Evolutionary conservation across 2,888 invertebrate species (phyloP).

Genomic region (Oscheius sp.): DNA sequence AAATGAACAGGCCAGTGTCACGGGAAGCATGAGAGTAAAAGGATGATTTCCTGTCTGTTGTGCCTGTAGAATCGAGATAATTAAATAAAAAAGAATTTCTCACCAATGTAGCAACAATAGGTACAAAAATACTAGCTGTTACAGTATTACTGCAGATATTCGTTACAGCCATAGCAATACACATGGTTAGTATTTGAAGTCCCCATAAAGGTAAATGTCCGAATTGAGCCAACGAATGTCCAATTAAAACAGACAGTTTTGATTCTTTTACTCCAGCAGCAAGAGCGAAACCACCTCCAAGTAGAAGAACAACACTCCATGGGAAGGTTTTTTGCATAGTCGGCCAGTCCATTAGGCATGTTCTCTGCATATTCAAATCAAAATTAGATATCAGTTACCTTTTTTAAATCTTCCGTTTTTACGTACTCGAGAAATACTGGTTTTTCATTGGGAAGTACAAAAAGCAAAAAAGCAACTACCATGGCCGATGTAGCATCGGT

Average conservation of each 20-base stretch:
- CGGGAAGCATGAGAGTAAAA: constrained; percentile 71
- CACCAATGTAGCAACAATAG: constrained; percentile 78
- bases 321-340: constrained; percentile 63
- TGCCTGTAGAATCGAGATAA: constrained; percentile 42
- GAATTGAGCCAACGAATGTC: constrained; percentile 79
- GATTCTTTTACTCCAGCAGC: constrained; percentile 73
- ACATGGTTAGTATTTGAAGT: constrained; percentile 80
- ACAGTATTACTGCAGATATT: constrained; percentile 89
- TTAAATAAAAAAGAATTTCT: constrained; percentile 70
- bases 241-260: constrained; percentile 82
- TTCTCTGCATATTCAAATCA: constrained; percentile 56
- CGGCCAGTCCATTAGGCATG: constrained; percentile 73
- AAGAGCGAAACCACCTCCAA: constrained; percentile 69
- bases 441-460: constrained; percentile 81
- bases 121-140: constrained; percentile 83
- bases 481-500: constrained; percentile 77
- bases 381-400: no score
- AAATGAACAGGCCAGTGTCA: constrained; percentile 75
- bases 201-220: constrained; percentile 77
- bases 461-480: constrained; percentile 83
- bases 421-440: constrained; percentile 71
- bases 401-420: constrained; percentile 49
- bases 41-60: constrained; percentile 56
- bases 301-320: constrained; percentile 65
- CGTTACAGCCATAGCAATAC: constrained; percentile 83